Conservation (phyloP, 2,797 vertebrate species). For the Thalassophryne amazonica region DNA sequence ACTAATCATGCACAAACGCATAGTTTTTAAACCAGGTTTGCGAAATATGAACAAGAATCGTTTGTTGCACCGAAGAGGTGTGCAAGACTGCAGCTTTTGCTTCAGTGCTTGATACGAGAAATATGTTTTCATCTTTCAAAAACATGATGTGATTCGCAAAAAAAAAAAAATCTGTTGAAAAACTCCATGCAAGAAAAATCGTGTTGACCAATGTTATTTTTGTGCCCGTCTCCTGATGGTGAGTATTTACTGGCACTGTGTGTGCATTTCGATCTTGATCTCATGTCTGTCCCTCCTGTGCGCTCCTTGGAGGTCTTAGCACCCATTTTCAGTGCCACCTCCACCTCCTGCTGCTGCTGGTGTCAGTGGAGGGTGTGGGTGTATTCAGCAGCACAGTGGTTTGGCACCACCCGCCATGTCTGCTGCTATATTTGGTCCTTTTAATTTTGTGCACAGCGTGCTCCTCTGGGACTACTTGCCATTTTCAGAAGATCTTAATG, state of each 20-base stretch:
- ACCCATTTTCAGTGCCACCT: conserved; percentile 37
- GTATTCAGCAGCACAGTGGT: conserved; percentile 16
- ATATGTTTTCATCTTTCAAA: no score
- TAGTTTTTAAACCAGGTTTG: no score
- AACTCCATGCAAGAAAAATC: no score
- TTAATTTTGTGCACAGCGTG: conserved; percentile 76
- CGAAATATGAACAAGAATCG: no score
- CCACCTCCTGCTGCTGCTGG: conserved; percentile 55
- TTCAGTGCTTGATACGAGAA: no score
- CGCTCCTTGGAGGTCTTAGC: conserved; percentile 36
- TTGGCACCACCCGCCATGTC: conserved; percentile 36
- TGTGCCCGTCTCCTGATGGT: not conserved
- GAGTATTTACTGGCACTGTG: conserved; percentile 18
- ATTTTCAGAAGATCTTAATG: conserved; percentile 72
- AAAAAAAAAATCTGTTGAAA: no score
- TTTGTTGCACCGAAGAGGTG: no score
- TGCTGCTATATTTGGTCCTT: conserved; percentile 76
- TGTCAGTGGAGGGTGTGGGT: conserved; percentile 32
- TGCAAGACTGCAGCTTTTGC: no score
- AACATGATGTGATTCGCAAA: no score
- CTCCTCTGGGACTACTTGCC: conserved; percentile 69
- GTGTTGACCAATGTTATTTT: no score
- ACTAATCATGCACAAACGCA: no score
- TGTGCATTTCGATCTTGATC: conserved; percentile 43
- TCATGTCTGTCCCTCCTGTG: conserved; percentile 32